A percentile compares a stretch with the other conserved stretches of the same genome.
Conservation (phyloP, 2,113 vertebrate genomes). For the rabbit (Oryctolagus cuniculus) region mOryCun1.1 NC_091442.1:110330501-110331000, state of each 20-base stretch:
- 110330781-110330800: neutral
- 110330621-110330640: conserved; percentile 11
- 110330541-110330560: neutral
- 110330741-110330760: neutral
- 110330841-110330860: neutral
- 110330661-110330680: conserved; percentile 5
- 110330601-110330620: neutral
- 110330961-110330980: neutral
- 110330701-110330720: neutral
- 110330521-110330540: neutral
- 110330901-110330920: neutral
- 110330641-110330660: conserved; percentile 26
- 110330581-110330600: neutral
- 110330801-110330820: neutral
- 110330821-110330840: neutral
- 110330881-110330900: neutral
- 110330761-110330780: neutral
- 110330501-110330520: too few species aligned
- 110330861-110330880: neutral
- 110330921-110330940: neutral
- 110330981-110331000: neutral
- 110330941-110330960: neutral
- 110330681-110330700: neutral
- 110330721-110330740: neutral
- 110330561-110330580: neutral